Evolutionary conservation across 2,113 vertebrate species (phyloP).

Genomic region (Macrotus californicus): DNA sequence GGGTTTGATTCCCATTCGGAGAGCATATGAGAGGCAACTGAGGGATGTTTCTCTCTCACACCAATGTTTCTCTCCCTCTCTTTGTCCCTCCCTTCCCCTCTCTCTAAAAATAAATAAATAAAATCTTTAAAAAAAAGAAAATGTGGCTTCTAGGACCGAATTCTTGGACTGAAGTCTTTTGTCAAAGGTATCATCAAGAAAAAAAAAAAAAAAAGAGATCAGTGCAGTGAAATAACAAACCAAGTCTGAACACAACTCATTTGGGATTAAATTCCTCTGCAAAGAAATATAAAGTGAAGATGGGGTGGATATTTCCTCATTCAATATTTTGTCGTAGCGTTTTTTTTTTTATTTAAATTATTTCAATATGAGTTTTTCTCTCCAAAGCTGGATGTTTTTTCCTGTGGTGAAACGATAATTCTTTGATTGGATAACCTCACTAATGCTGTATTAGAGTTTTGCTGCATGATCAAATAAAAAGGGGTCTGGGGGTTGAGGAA

Average conservation of each 20-base stretch:
- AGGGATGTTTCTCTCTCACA: too few relatives aligned
- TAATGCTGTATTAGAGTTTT: slow-evolving; percentile 61
- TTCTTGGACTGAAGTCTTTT: not conserved
- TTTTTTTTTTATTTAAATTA: slow-evolving; percentile 36
- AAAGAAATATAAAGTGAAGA: not conserved
- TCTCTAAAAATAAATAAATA: too few relatives aligned
- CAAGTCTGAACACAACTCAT: not conserved
- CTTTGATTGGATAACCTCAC: slow-evolving; percentile 57
- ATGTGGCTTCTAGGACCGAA: not conserved
- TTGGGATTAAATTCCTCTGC: not conserved
- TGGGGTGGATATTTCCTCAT: not conserved
- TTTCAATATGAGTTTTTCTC: slow-evolving; percentile 31
- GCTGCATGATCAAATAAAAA: slow-evolving; percentile 64
- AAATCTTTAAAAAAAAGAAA: too few relatives aligned
- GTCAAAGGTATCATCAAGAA: not conserved
- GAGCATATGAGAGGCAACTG: too few relatives aligned
- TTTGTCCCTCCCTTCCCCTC: too few relatives aligned
- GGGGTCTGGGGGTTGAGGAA: slow-evolving; percentile 46
- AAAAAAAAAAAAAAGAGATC: not conserved
- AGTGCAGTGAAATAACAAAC: not conserved
- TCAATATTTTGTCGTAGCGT: not conserved
- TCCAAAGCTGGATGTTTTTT: slow-evolving; percentile 11
- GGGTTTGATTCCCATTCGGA: too few relatives aligned
- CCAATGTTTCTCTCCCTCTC: too few relatives aligned
- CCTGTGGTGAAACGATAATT: slow-evolving; percentile 50